A percentile compares a stretch with the other conserved stretches of the same genome.
phyloP scores from a whole-genome alignment of 2,113 vertebrate species.

The Jacana jacana region DNA sequence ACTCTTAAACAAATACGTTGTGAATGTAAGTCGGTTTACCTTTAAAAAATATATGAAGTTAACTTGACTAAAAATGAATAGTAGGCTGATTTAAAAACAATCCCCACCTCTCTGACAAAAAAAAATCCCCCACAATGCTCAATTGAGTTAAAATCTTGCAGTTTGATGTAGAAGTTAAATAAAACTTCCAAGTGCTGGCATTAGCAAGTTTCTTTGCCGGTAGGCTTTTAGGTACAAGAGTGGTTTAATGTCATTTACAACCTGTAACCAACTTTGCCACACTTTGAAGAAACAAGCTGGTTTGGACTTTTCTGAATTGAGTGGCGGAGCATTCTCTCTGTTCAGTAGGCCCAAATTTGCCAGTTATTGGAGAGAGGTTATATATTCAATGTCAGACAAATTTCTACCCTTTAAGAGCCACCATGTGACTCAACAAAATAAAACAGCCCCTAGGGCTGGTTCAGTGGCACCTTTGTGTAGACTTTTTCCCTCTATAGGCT shows the following conservation, averaged over 20 bases:
- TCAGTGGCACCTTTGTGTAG: not conserved
- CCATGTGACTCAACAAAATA: not conserved
- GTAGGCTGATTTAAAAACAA: not conserved
- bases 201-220: not conserved
- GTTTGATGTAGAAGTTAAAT: not conserved
- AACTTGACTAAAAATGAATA: not conserved
- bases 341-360: not conserved
- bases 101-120: too few species aligned
- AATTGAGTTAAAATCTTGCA: not conserved
- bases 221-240: not conserved
- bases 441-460: not conserved
- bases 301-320: not conserved
- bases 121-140: rapidly evolving
- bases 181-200: not conserved
- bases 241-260: not conserved
- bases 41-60: not conserved
- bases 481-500: not conserved
- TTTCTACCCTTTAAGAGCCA: not conserved
- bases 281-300: not conserved
- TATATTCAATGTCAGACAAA: not conserved
- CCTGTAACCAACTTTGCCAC: not conserved
- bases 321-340: not conserved
- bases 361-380: not conserved
- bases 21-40: not conserved
- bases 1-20: not conserved